These are phyloP conservation scores for Mythimna loreyi DNA, from an alignment of 2,888 invertebrate genomes.

Conservation along the genomic window DNA sequence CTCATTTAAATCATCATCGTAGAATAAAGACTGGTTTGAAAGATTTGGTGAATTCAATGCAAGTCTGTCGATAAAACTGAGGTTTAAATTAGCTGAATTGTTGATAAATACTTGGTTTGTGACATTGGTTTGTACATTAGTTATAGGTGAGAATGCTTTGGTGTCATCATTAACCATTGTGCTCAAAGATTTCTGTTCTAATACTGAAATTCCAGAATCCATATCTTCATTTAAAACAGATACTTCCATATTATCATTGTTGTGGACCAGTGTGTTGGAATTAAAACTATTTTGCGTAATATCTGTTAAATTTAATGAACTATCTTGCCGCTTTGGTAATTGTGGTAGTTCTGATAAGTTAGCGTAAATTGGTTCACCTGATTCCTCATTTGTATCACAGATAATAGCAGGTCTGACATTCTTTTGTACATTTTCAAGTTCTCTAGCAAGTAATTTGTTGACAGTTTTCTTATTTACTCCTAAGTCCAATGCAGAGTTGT, in stretches of 20 bases:
- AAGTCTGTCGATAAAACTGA: slow-evolving; percentile 87
- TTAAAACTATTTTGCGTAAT: slow-evolving; percentile 16
- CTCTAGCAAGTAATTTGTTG: slow-evolving; percentile 82
- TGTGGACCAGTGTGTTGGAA: slow-evolving; percentile 25
- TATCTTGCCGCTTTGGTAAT: slow-evolving; percentile 5
- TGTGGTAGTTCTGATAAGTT: slow-evolving; percentile 68
- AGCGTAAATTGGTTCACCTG: slow-evolving; percentile 77
- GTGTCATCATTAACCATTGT: slow-evolving; percentile 52
- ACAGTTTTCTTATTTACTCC: slow-evolving; percentile 81
- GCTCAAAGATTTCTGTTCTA: slow-evolving; percentile 78
- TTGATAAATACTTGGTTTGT: slow-evolving; percentile 83
- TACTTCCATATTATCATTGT: slow-evolving; percentile 56
- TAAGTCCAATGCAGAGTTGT: slow-evolving; percentile 85
- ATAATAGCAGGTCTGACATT: slow-evolving; percentile 68
- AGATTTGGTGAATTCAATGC: slow-evolving; percentile 83
- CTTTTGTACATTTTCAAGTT: slow-evolving; percentile 85
- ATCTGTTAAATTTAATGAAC: slow-evolving; percentile 39
- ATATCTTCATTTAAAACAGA: slow-evolving; percentile 64
- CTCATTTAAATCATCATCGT: slow-evolving; percentile 89
- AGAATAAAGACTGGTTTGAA: slow-evolving; percentile 83
- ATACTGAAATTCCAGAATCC: slow-evolving; percentile 73
- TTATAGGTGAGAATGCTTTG: slow-evolving; percentile 67
- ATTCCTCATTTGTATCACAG: slow-evolving; percentile 22
- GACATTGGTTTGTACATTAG: slow-evolving; percentile 80
- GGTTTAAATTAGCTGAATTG: slow-evolving; percentile 80